Base-by-base conservation (phyloP, 1,140 invertebrate genomes). In the Leptopilina boulardi region DNA sequence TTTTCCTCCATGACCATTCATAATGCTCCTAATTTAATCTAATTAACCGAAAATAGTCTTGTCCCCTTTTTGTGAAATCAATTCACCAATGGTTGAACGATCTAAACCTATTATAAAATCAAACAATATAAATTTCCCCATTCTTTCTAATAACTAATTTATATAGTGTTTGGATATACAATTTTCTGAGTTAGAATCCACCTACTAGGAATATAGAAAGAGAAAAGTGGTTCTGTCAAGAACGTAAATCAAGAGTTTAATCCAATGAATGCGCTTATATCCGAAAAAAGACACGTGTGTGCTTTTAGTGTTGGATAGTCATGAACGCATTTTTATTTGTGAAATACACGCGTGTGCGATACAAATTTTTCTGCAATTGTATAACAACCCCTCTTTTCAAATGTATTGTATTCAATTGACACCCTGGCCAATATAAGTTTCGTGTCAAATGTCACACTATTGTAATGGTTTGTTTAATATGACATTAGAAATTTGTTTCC, bases 401-500 rank as follows among this genome's bases (percentile, higher is more conserved):
- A 19, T 34, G 70, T 51, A 87, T 87, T 85, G 82, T 87, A 9
- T 38, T 83, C 79, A 82, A 83, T 87, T 83, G 80, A 59, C 42
- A 76, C 74, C 78, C 54, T 51, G 51, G 75, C 79, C 76, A 82
- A 83, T 83, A 83, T 80, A 80, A 74, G 42, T 18, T 71, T 80
- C 72, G 76, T 78, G 77, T 87, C 84, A 78, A 87, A 87, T 82
- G 80, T 73, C 80, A 54, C 77, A 54, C 71, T 74, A 76, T 86
- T 88, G 85, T 87, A 82, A 83, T 74, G 82, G 79, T 84, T 83
- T 87, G 86, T 89, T 87, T 87, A 87, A 87, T 83, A 82, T 80
- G 83, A 83, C 81, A 85, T 89, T 87, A 88, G 83, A 87, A 87
- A 88, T 88, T 88, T 87, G 86, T 87, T 87, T 86, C 87, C 84